Percentiles rank a stretch among this genome's conserved stretches.
Conservation (phyloP, 2,113 vertebrate species). For the Heliornis fulica region DNA sequence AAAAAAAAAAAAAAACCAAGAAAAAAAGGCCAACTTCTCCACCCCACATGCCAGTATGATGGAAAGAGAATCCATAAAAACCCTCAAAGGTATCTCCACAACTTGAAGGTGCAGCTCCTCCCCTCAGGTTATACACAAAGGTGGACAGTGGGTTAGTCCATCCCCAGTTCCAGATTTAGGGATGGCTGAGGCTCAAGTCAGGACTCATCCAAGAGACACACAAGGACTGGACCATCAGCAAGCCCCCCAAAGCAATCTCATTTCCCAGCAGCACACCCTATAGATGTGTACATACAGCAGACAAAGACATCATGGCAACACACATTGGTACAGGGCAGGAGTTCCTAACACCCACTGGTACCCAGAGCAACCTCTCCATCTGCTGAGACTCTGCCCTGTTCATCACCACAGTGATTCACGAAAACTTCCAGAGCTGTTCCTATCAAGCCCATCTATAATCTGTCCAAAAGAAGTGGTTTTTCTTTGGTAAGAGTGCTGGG, state of each 20-base stretch:
- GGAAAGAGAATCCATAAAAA: background rate
- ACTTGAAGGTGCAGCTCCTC: background rate
- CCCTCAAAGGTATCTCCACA: background rate
- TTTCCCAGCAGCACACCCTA: background rate
- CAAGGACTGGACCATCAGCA: background rate
- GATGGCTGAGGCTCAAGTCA: background rate
- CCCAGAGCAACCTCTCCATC: background rate
- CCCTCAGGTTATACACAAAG: background rate
- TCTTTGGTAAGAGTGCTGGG: background rate
- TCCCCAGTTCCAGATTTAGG: background rate
- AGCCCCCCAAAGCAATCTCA: background rate
- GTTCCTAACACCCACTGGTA: background rate
- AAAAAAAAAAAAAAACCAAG: background rate
- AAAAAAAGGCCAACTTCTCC: background rate
- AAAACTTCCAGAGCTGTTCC: background rate
- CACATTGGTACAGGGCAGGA: background rate
- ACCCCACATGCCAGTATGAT: fast-evolving
- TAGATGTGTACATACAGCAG: background rate
- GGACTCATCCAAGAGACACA: background rate
- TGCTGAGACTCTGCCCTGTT: background rate
- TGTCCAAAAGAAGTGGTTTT: background rate
- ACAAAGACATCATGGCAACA: background rate
- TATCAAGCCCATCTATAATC: background rate
- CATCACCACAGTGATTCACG: fast-evolving
- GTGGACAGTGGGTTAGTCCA: background rate